Conservation (phyloP, 1,140 invertebrate species). For the Diuraphis noxia region DNA sequence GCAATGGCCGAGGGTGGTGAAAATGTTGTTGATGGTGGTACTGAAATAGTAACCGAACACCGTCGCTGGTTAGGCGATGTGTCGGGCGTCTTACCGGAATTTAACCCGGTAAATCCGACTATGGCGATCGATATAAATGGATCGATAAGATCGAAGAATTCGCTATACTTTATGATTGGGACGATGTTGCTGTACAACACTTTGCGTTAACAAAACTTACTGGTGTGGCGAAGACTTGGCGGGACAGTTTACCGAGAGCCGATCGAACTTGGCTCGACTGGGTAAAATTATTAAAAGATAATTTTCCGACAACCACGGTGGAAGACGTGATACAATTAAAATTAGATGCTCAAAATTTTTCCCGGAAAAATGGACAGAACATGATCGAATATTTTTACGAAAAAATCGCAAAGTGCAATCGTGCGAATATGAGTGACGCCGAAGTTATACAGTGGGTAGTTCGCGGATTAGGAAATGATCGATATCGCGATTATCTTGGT, state of each 20-base stretch:
- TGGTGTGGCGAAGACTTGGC: not conserved
- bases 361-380: not conserved
- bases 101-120: not conserved
- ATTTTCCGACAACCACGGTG: not conserved
- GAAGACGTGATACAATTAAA: not conserved
- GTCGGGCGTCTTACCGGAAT: not conserved
- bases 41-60: too few relatives aligned
- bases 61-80: too few relatives aligned
- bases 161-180: not conserved
- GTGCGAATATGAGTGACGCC: not conserved
- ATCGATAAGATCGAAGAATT: not conserved
- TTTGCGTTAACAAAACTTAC: not conserved
- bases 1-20: too few relatives aligned
- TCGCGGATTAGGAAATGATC: not conserved
- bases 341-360: not conserved
- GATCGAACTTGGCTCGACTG: constrained; percentile 25
- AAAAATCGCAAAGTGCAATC: not conserved
- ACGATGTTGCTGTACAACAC: not conserved
- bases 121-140: not conserved
- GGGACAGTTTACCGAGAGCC: not conserved
- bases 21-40: too few relatives aligned
- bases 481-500: not conserved
- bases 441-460: not conserved
- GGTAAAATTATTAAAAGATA: not conserved
- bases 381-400: not conserved